phyloP scores from a whole-genome alignment of 2,113 vertebrate species.

The Nycticorax nycticorax region DNA sequence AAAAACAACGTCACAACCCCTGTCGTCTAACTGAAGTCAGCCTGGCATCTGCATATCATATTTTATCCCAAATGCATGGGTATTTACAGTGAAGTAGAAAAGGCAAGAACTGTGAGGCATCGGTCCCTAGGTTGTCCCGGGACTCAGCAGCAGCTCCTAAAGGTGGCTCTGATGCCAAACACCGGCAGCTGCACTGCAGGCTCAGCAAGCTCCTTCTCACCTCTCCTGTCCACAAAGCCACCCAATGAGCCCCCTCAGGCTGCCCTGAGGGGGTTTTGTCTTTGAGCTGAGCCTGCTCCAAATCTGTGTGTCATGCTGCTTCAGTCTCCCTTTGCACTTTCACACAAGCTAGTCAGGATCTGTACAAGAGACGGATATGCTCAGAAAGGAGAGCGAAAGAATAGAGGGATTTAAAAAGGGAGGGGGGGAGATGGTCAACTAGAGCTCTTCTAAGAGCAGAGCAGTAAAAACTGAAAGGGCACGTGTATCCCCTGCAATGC shows the following conservation, averaged over 20 bases:
- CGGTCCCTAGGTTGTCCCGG: neutral
- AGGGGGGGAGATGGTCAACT: neutral
- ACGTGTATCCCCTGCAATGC: accelerated
- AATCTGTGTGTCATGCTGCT: neutral
- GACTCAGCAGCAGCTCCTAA: neutral
- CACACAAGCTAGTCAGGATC: neutral
- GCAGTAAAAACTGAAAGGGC: neutral
- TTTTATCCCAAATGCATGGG: neutral
- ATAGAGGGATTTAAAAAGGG: neutral
- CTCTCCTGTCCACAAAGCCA: neutral
- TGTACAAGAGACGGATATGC: neutral
- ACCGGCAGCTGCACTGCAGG: neutral
- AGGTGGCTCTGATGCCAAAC: neutral
- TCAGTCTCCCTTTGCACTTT: neutral
- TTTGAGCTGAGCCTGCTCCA: neutral
- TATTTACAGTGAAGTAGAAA: neutral
- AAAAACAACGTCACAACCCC: neutral
- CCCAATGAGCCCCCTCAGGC: accelerated
- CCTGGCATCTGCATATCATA: too few relatives aligned
- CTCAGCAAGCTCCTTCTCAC: neutral
- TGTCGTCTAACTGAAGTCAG: neutral
- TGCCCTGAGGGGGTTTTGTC: neutral
- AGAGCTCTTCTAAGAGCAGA: neutral
- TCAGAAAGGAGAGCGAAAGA: neutral
- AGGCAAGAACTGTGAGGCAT: neutral